These are phyloP conservation scores for Caenorhabditis sp. DNA, from an alignment of 2,888 invertebrate genomes.

Conservation along the genomic window DNA sequence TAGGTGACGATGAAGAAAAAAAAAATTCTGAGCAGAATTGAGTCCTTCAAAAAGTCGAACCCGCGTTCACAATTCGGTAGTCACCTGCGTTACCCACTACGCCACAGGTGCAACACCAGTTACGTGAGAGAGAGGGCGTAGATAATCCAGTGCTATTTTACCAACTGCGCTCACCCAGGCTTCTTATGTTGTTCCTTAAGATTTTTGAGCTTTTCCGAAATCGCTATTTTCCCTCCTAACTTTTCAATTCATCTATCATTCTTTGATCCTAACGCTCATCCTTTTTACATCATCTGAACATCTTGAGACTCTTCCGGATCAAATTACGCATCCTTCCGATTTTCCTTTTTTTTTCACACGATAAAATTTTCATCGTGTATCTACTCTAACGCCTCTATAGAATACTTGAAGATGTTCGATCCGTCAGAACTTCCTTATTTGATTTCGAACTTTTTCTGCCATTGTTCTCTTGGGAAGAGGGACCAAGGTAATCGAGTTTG, in stretches of 20 bases:
- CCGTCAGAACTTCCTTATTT: neutral
- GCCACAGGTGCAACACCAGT: no score
- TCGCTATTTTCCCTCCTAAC: neutral
- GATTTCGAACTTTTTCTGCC: neutral
- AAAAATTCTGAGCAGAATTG: no score
- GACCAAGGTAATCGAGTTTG: conserved; percentile 4
- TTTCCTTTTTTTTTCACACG: conserved; percentile 6
- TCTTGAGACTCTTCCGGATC: conserved; percentile 1
- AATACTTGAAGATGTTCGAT: neutral
- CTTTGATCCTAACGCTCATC: neutral
- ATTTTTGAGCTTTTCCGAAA: no score
- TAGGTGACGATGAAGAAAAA: no score
- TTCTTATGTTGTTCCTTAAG: no score
- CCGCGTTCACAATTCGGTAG: no score
- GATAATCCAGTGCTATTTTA: no score
- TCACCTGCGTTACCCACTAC: no score
- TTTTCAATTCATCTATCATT: neutral
- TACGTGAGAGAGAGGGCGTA: no score
- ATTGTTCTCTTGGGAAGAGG: neutral
- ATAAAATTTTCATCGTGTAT: conserved; percentile 1
- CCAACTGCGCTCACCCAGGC: no score
- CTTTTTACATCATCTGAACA: conserved; percentile 12
- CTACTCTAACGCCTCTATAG: conserved; percentile 13
- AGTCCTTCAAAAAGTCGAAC: no score
- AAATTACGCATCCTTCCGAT: conserved; percentile 33